These are phyloP conservation scores for Dolichallabes microphthalmus DNA, from an alignment of 2,113 vertebrate genomes.

Conservation along the genomic window DNA sequence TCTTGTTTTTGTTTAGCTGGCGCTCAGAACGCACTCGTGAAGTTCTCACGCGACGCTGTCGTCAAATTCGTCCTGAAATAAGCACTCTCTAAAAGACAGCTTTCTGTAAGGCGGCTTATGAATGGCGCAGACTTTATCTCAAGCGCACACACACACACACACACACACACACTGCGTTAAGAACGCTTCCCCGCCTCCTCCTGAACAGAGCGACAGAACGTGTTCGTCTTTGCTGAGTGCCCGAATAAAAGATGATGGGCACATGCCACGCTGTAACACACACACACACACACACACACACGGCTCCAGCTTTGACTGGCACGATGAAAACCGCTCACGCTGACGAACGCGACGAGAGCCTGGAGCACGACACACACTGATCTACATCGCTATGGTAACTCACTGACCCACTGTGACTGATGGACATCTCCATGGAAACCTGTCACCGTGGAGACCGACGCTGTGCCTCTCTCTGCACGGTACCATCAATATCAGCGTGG, in stretches of 20 bases:
- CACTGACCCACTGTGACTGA: constrained; percentile 67
- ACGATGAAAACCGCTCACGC: constrained; percentile 63
- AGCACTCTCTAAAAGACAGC: background rate
- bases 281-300: constrained; percentile 1
- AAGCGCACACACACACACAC: background rate
- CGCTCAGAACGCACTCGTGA: background rate
- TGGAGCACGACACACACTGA: constrained; percentile 17
- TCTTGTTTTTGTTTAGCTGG: background rate
- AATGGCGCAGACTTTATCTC: constrained; percentile 5
- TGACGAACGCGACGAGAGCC: constrained; percentile 71
- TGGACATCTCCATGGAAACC: constrained; percentile 72
- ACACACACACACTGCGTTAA: background rate
- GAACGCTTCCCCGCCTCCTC: background rate
- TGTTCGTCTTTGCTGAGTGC: constrained; percentile 15
- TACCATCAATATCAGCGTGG: constrained; percentile 51
- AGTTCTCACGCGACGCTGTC: background rate
- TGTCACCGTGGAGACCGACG: constrained; percentile 67
- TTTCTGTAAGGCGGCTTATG: background rate
- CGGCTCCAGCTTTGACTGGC: constrained; percentile 59
- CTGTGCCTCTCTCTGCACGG: constrained; percentile 59
- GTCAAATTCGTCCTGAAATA: background rate
- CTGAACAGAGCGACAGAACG: background rate
- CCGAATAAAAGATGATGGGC: constrained; percentile 11
- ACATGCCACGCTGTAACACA: background rate
- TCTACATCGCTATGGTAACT: constrained; percentile 55